Percentiles rank a stretch among this genome's conserved stretches.
phyloP scores from a whole-genome alignment of 2,888 invertebrate species.

The Drosophila eohydei region DNA sequence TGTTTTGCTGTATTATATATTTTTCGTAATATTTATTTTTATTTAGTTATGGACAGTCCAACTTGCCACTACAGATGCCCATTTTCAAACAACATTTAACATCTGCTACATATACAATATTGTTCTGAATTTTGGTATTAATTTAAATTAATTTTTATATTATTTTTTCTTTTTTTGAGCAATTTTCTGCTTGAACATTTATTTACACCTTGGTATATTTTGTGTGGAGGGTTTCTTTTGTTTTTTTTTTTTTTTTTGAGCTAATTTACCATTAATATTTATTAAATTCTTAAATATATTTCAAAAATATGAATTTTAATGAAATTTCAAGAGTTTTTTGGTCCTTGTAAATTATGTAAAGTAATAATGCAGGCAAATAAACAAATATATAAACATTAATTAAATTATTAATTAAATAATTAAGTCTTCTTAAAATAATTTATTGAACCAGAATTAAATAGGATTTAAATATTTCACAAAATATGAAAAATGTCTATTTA shows the following conservation, averaged over 20 bases:
- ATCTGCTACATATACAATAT: conserved; percentile 55
- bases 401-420: not conserved
- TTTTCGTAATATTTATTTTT: conserved; percentile 26
- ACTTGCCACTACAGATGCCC: conserved; percentile 24
- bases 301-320: conserved; percentile 45
- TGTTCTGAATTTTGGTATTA: conserved; percentile 20
- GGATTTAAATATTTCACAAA: not conserved
- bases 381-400: not conserved
- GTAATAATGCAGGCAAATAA: conserved; percentile 37
- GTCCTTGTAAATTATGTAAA: conserved; percentile 70
- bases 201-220: conserved; percentile 50
- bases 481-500: not conserved
- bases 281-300: conserved; percentile 27
- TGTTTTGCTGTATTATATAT: conserved; percentile 30
- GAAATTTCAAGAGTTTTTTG: conserved; percentile 54
- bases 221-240: conserved; percentile 62
- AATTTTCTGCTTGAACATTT: conserved; percentile 66
- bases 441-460: not conserved
- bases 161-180: conserved; percentile 39
- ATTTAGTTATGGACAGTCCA: conserved; percentile 24
- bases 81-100: conserved; percentile 72
- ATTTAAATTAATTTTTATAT: conserved; percentile 21
- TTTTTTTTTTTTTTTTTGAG: conserved; percentile 32
- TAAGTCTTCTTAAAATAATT: not conserved
- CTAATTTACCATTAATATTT: conserved; percentile 23